Evolutionary conservation across 2,113 vertebrate genomes (phyloP).

Genomic region (Neofelis nebulosa): DNA sequence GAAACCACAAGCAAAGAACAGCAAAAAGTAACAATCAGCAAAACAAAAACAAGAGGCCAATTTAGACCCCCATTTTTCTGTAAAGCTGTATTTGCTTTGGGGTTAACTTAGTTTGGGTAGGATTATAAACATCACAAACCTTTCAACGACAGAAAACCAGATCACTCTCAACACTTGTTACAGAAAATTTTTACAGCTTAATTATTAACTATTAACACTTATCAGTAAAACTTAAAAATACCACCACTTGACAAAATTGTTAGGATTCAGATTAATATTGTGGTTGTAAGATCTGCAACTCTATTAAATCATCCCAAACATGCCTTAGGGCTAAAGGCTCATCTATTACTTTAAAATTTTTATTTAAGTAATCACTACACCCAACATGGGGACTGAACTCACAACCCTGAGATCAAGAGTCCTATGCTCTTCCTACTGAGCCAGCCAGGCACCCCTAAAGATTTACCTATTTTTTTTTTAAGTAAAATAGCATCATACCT

Average conservation of each 20-base stretch:
- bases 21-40: background rate
- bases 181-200: conserved; percentile 6
- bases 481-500: background rate
- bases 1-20: background rate
- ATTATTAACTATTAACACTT: background rate
- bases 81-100: background rate
- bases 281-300: background rate
- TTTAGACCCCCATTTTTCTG: background rate
- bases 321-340: background rate
- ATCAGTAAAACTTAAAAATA: conserved; percentile 13
- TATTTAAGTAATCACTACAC: background rate
- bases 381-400: background rate
- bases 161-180: background rate
- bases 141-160: conserved; percentile 25
- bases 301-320: background rate
- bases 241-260: background rate
- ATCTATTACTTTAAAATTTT: background rate
- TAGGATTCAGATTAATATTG: background rate
- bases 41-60: background rate
- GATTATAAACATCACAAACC: conserved; percentile 15
- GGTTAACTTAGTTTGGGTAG: conserved; percentile 9
- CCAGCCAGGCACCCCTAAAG: background rate
- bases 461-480: background rate
- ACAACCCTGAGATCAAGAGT: background rate
- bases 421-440: background rate